A percentile compares a stretch with the other conserved stretches of the same genome.
Conservation (phyloP, 2,888 invertebrate genomes). For the Epistrophe grossulariae region DNA sequence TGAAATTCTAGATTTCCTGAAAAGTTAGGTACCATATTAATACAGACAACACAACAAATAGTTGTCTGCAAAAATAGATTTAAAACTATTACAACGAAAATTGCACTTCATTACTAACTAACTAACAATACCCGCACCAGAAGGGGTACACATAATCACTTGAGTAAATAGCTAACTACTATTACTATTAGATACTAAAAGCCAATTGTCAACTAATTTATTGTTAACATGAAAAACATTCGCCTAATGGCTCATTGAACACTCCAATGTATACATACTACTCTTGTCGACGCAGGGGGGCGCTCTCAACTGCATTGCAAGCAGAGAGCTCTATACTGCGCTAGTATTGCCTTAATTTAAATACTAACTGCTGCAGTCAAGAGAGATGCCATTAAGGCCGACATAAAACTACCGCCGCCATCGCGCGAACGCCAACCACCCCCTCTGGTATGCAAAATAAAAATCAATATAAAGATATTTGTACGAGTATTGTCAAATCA, state of each 20-base stretch:
- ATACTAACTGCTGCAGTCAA: slow-evolving; percentile 55
- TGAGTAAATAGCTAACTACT: slow-evolving; percentile 2
- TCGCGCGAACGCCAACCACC: background rate
- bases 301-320: slow-evolving; percentile 16
- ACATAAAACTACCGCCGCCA: slow-evolving; percentile 2
- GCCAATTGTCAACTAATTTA: slow-evolving; percentile 75
- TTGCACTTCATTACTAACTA: slow-evolving; percentile 1
- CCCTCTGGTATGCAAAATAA: slow-evolving; percentile 46
- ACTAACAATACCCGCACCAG: slow-evolving; percentile 2
- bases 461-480: slow-evolving; percentile 70
- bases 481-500: slow-evolving; percentile 73
- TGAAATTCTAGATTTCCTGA: background rate
- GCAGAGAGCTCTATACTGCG: background rate
- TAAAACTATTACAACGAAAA: background rate
- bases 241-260: slow-evolving; percentile 70
- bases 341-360: slow-evolving; percentile 60
- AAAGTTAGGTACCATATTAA: background rate
- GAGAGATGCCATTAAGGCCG: slow-evolving; percentile 49
- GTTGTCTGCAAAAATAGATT: background rate
- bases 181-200: slow-evolving; percentile 32
- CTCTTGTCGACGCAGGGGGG: slow-evolving; percentile 42
- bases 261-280: slow-evolving; percentile 51
- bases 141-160: slow-evolving; percentile 24
- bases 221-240: slow-evolving; percentile 73
- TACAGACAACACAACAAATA: background rate